Conservation (phyloP, 2,113 vertebrate genomes). For the Lycaon pictus region DNA sequence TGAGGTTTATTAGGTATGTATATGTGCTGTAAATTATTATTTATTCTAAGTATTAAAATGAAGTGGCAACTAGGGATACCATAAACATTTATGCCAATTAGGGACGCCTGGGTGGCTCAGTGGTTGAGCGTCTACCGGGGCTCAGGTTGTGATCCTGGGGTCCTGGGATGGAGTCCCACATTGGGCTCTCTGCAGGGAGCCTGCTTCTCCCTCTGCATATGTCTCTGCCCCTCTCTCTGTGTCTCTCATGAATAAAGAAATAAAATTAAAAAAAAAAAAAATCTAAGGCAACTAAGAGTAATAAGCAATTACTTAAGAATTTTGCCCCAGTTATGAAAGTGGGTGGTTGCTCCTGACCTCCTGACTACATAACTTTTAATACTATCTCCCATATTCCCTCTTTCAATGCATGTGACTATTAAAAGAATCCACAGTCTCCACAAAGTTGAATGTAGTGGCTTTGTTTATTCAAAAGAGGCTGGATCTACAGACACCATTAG, state of each 20-base stretch:
- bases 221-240: too few species aligned
- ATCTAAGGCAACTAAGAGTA: background rate
- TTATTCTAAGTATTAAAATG: constrained; percentile 18
- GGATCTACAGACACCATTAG: background rate
- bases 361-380: background rate
- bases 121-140: too few species aligned
- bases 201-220: too few species aligned
- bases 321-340: background rate
- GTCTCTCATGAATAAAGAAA: too few species aligned
- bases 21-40: background rate
- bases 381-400: background rate
- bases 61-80: background rate
- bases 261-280: too few species aligned
- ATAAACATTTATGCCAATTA: too few species aligned
- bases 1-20: background rate
- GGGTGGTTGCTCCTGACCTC: background rate
- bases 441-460: background rate
- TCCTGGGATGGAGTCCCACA: too few species aligned
- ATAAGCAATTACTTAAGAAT: constrained; percentile 12
- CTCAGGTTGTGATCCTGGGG: too few species aligned
- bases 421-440: background rate
- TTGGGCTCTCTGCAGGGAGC: too few species aligned
- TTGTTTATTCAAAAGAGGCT: background rate
- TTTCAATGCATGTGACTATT: background rate
- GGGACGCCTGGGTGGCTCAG: too few species aligned